phyloP scores from a whole-genome alignment of 1,140 invertebrate species.

The Drosophila nikananu region DNA sequence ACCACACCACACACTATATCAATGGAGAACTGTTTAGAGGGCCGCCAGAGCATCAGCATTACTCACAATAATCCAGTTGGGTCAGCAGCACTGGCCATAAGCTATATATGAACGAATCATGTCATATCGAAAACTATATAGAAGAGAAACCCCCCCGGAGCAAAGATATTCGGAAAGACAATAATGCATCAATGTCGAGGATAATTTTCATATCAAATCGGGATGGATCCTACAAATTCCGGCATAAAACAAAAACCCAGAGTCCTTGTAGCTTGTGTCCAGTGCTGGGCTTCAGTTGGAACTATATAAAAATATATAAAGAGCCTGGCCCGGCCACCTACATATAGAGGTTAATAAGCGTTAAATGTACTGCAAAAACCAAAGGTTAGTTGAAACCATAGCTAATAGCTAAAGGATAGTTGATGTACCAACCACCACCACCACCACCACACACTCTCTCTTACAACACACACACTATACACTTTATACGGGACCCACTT shows the following conservation, averaged over 20 bases:
- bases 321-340: conserved; percentile 15
- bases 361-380: conserved; percentile 39
- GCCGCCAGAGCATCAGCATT: conserved; percentile 15
- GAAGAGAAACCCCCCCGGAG: background rate
- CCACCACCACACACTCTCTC: conserved; percentile 5
- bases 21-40: conserved; percentile 32
- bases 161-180: conserved; percentile 9
- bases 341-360: conserved; percentile 45
- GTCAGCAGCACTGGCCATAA: conserved; percentile 27
- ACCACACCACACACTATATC: conserved; percentile 26
- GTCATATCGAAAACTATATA: conserved; percentile 6
- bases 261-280: background rate
- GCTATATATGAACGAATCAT: background rate
- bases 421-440: conserved; percentile 32
- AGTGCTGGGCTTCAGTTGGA: conserved; percentile 8
- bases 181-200: conserved; percentile 11
- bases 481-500: conserved; percentile 51
- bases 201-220: conserved; percentile 11
- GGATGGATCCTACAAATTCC: background rate
- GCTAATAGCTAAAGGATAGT: conserved; percentile 44
- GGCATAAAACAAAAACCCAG: background rate
- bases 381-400: conserved; percentile 43
- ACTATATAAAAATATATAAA: conserved; percentile 20
- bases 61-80: conserved; percentile 15
- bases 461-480: conserved; percentile 10